Base-by-base conservation (phyloP, 2,888 invertebrate species). In the Elmis aenea region DNA sequence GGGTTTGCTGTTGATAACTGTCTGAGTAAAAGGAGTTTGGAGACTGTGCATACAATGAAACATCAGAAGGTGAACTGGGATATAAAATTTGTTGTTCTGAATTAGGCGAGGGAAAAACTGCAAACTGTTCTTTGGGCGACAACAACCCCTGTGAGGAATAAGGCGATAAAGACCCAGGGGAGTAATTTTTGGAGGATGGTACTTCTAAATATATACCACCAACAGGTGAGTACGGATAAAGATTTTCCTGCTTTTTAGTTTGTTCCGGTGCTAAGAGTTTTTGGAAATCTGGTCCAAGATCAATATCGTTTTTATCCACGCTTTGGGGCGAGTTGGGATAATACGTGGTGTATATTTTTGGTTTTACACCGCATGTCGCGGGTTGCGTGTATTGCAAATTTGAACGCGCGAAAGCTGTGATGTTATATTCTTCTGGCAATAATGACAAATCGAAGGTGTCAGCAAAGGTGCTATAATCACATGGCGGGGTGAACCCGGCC, bases 401-500 rank as follows among this genome's bases (percentile, higher is more conserved):
- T 14, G 74, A 70, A 12, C 76, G 75, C 20, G 76, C 77, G 14
- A 69, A 64, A 8, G 31, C 9, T 11, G 21, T 28, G 45, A 77
- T 74, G 34, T 74, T 74, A 39, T 77, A 75, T 10, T 59, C 64
- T 20, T 76, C 75, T 51, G 84, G 83, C 58, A 88, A 75, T 33
- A 89, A 74, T 11, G 85, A 84, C 50, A 83, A 64, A 64, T 83
- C 83, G 64, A 83, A 83, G 51, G 75, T 76, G 54, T 82, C 80
- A 30, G 81, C 79, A 54, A 72, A 73, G 45, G 61, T 68, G 50
- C 69, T 73, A 67, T 76, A 77, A 60, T 77, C 77, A 63, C 81
- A 83, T 48, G 83, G 79, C 54, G 83, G 81, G 68, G 82, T 83
- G 64, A 79, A 81, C 66, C 83, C 83, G 58, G 82, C 82, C 55